Conservation (phyloP, 2,888 invertebrate genomes). For the Pristionchus entomophagus region DNA sequence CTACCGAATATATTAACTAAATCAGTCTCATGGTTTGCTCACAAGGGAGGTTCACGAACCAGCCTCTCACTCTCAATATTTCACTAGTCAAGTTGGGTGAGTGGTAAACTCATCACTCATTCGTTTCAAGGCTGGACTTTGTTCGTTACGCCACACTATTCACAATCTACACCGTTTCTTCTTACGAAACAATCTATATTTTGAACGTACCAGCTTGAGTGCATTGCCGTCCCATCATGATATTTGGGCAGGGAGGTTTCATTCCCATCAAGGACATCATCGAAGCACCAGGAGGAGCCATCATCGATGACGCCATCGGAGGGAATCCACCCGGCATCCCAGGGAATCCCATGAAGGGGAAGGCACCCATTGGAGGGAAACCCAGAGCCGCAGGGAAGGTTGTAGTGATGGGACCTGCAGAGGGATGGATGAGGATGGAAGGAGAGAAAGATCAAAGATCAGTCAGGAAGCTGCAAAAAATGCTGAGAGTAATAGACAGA, state of each 20-base stretch:
- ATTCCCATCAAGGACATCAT: constrained; percentile 42
- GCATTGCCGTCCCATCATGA: constrained; percentile 50
- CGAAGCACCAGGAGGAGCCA: constrained; percentile 58
- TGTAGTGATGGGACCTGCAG: constrained; percentile 50
- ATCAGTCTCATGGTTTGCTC: not conserved
- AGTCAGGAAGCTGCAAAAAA: not conserved
- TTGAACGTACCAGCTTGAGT: constrained; percentile 43
- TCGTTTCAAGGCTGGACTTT: constrained; percentile 31
- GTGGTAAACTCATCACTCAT: constrained; percentile 16
- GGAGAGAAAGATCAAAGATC: not conserved
- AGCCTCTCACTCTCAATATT: not conserved
- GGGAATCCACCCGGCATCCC: constrained; percentile 58
- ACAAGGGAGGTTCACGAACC: no score
- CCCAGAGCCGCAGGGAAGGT: constrained; percentile 49
- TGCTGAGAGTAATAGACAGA: not conserved
- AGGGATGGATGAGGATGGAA: constrained; percentile 17
- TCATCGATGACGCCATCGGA: constrained; percentile 53
- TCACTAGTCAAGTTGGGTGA: not conserved
- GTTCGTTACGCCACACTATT: not conserved
- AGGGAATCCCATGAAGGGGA: constrained; percentile 58
- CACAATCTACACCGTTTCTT: not conserved
- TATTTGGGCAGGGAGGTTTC: constrained; percentile 55
- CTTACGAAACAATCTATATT: not conserved
- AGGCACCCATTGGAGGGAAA: constrained; percentile 53
- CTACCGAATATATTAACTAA: no score